These are phyloP conservation scores for Reinhardtius hippoglossoides DNA, from an alignment of 2,113 vertebrate species.

Conservation along the genomic window DNA sequence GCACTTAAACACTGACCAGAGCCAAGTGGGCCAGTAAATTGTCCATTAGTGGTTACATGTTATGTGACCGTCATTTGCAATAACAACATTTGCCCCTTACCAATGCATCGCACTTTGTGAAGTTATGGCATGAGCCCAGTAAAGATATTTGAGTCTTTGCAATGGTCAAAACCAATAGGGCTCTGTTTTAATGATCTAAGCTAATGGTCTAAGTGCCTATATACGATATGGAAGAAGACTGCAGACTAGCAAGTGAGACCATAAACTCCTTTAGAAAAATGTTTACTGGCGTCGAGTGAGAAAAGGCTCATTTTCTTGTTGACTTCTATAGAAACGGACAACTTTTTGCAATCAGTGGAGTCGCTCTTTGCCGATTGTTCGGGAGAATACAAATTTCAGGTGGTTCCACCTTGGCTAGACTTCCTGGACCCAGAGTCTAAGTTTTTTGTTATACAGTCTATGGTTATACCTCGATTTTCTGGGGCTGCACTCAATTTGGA, in stretches of 20 bases:
- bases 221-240: background rate
- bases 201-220: background rate
- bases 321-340: background rate
- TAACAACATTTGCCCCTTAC: constrained; percentile 15
- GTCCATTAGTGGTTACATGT: constrained; percentile 58
- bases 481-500: background rate
- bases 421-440: background rate
- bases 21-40: constrained; percentile 20
- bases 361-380: too few relatives aligned
- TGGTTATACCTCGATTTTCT: background rate
- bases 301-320: background rate
- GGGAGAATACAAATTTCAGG: too few relatives aligned
- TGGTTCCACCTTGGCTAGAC: too few relatives aligned
- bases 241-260: too few relatives aligned
- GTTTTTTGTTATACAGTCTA: background rate
- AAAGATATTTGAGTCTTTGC: too few relatives aligned
- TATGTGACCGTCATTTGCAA: constrained; percentile 20
- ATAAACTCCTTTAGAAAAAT: too few relatives aligned
- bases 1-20: constrained; percentile 30
- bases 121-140: background rate
- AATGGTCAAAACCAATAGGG: background rate
- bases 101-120: background rate
- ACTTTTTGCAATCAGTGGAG: too few relatives aligned
- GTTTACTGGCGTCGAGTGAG: too few relatives aligned
- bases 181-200: background rate